A percentile compares a stretch with the other conserved stretches of the same genome.
Evolutionary conservation across 2,797 vertebrate species (phyloP).

Genomic region (Notolepis coatsorum): DNA sequence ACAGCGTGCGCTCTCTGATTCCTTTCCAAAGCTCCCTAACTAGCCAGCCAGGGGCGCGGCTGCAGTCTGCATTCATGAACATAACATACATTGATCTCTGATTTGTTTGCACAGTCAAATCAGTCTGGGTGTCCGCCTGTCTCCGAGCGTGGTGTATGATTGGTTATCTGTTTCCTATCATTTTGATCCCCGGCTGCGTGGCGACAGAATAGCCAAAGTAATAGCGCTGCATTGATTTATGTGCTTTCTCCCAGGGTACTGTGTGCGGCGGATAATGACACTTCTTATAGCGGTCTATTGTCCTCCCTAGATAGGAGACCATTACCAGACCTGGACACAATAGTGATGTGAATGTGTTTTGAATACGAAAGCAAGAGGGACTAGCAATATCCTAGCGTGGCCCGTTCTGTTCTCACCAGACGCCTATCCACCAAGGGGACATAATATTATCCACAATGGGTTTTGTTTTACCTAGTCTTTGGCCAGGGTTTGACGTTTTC

Average conservation of each 20-base stretch:
- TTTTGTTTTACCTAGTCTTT: too few species aligned
- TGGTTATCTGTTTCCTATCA: slow-evolving; percentile 69
- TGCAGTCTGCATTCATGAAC: slow-evolving; percentile 59
- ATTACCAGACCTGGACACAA: not conserved
- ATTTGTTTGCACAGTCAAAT: slow-evolving; percentile 56
- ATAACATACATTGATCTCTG: slow-evolving; percentile 59
- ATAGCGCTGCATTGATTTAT: slow-evolving; percentile 57
- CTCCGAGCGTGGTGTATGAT: slow-evolving; percentile 56
- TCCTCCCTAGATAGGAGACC: not conserved
- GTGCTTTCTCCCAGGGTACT: slow-evolving; percentile 5
- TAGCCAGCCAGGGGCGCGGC: slow-evolving; percentile 4
- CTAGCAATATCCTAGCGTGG: too few species aligned
- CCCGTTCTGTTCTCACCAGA: too few species aligned
- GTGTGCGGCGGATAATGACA: slow-evolving; percentile 29
- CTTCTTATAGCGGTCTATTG: not conserved
- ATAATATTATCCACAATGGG: too few species aligned
- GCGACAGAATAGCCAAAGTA: slow-evolving; percentile 33
- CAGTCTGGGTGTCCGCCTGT: slow-evolving; percentile 44
- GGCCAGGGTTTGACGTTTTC: too few species aligned
- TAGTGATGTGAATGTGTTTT: too few species aligned
- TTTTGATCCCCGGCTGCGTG: slow-evolving; percentile 44
- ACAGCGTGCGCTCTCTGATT: slow-evolving; percentile 35
- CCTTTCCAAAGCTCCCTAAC: slow-evolving; percentile 28
- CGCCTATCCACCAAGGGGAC: too few species aligned
- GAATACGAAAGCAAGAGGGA: too few species aligned